These are phyloP conservation scores for Myripristis jacobus DNA, from an alignment of 2,797 vertebrate species.

Conservation along the genomic window DNA sequence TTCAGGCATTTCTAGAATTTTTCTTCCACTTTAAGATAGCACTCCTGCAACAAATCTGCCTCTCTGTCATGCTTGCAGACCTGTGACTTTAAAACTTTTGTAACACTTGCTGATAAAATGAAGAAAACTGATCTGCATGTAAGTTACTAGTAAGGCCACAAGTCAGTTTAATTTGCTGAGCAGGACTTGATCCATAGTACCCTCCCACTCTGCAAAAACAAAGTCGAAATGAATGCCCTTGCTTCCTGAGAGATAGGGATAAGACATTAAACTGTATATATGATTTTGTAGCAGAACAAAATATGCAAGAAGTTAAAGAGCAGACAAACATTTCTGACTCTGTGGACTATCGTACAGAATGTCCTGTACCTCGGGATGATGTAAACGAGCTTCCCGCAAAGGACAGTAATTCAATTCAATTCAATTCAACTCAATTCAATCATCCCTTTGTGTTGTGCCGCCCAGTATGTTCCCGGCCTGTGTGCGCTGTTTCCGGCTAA, in stretches of 20 bases:
- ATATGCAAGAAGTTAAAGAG: slow-evolving; percentile 5
- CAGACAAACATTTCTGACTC: not conserved
- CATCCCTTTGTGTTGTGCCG: slow-evolving; percentile 1
- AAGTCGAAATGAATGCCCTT: too few relatives aligned
- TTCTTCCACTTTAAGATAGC: not conserved
- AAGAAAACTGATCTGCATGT: not conserved
- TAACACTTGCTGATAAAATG: not conserved
- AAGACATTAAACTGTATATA: too few relatives aligned
- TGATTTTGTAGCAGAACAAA: not conserved
- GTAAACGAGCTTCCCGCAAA: slow-evolving; percentile 19
- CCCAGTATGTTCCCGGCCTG: not conserved
- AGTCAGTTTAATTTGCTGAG: not conserved
- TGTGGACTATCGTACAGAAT: not conserved
- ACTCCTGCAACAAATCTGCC: too few relatives aligned
- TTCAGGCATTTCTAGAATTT: not conserved
- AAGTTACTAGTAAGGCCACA: not conserved
- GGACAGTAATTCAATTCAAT: not conserved
- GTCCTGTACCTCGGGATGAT: slow-evolving; percentile 1
- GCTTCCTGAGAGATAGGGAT: too few relatives aligned
- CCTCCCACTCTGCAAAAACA: too few relatives aligned
- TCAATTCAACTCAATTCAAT: not conserved
- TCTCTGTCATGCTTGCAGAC: not conserved
- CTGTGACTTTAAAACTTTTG: too few relatives aligned
- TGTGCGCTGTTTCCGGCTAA: slow-evolving; percentile 18
- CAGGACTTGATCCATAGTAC: too few relatives aligned